Evolutionary conservation across 2,888 invertebrate genomes (phyloP), one percentile per base, ranked within the genome.

Genomic region (Opisthograptis luteolata): DNA sequence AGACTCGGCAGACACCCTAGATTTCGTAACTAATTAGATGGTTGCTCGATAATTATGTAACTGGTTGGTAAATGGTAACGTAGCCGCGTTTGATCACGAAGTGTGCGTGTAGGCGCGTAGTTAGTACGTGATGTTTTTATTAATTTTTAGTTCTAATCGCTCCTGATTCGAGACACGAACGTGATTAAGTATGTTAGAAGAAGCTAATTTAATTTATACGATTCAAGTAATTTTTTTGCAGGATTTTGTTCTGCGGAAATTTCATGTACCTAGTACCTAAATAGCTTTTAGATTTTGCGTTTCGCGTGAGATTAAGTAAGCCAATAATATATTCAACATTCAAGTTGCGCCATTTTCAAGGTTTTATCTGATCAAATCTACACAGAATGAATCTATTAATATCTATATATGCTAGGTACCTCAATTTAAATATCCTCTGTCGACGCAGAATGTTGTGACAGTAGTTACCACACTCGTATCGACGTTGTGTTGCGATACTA

Each of bases 111-210:
- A 12, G 24, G 9, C 30, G 19, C 9, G 20, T 20, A 24, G 19
- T 20, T 41, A 4, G 8, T 35, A 54, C 54, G 54, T 54, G 51
- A 54, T 42, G 17, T 30, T 54, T 42, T 43, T 43, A 45, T 39
- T 9, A 54, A 41, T 39, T 37, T 27, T 30, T 2, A 9, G 32
- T 1, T 17, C n/a, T 35, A 39, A 55, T 54, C 28, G 12, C 8
- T 19, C 1, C 4, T 37, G 24, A 41, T 44, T 48, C 27, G 15
- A 19, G 24, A 9, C 48, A 41, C 47, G 37, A 39, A 25, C 27
- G 43, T 49, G 48, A 19, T 22, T 17, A 47, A 35, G 2, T 20
- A 10, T 3, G 9, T 43, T 15, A 25, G 37, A 10, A 25, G 37
- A 10, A 8, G n/a, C 2, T n/a, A 37, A 31, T 19, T 39, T 32